Base-by-base conservation (phyloP, 2,797 vertebrate species). In the Channallabes apus region DNA sequence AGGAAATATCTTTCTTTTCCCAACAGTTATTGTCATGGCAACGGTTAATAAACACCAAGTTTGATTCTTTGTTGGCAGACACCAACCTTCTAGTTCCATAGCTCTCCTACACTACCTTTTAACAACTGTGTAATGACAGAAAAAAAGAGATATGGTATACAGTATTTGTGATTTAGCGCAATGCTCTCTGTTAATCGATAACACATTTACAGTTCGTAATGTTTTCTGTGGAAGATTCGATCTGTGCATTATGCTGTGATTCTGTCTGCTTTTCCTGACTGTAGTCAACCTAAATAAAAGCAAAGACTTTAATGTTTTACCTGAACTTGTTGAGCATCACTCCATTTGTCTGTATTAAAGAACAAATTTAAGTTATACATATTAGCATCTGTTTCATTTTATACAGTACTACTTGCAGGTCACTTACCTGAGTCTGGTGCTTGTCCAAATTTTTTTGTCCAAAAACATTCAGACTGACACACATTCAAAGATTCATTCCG, bases 1-100 rank as follows among this genome's bases (percentile, higher is more conserved):
- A 87, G 79, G 72, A 84, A 87, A 84, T 56, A 69, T 84, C 67
- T n/a, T 35, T 29, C 62, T 62, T 77, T 84, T 87, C 83, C 86
- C 86, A 58, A 32, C 77, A 59, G 82, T 32, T 51, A 80, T 87
- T 56, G 80, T 82, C 85, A 86, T 86, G 81, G 89, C 80, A 87
- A 86, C 88, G 71, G 82, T 73, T 85, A 86, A 87, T 82, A 85
- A 79, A 85, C 85, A 78, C 82, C 56, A 80, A 81, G 71, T 29
- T 51, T 54, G 35, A 54, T 81, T 86, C 83, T 35, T n/a, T n/a
- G n/a, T n/a, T n/a, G n/a, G n/a, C n/a, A 29, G 22, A 82, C 32
- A 38, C 64, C 14, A 64, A 64, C 27, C 58, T 64, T 68, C 29
- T 69, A 9, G 27, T 85, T 65, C 15, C 15, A 20, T 35, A 64